phyloP scores from a whole-genome alignment of 2,113 vertebrate species.

The rat (Rattus norvegicus) region DNA sequence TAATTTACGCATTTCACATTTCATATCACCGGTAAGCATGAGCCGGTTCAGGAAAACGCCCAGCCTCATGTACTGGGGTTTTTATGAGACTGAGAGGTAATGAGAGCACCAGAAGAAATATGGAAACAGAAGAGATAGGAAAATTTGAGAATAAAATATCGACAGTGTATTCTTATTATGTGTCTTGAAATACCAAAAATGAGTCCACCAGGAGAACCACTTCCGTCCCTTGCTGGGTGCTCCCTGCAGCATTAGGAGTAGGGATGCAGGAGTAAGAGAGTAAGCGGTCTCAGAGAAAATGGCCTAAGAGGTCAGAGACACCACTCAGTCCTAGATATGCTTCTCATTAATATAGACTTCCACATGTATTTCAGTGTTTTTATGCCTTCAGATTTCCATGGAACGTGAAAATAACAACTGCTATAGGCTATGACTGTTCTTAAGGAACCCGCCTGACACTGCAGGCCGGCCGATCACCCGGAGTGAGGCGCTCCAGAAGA shows the following conservation, averaged over 20 bases:
- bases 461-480: background rate
- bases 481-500: background rate
- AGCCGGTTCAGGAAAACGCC: background rate
- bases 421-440: background rate
- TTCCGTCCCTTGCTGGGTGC: background rate
- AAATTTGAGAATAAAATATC: conserved; percentile 43
- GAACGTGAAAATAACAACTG: background rate
- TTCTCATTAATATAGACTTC: background rate
- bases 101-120: background rate
- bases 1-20: background rate
- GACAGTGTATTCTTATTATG: background rate
- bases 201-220: background rate
- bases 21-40: background rate
- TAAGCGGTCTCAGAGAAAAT: background rate
- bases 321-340: background rate
- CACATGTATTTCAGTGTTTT: background rate
- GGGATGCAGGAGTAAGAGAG: background rate
- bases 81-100: background rate
- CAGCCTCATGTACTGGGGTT: background rate
- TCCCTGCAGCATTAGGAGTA: background rate
- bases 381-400: background rate
- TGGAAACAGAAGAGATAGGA: background rate
- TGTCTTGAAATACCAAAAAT: background rate
- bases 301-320: background rate
- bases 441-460: background rate